phyloP scores from a whole-genome alignment of 2,888 invertebrate species.

The Microplitis deprimator region DNA sequence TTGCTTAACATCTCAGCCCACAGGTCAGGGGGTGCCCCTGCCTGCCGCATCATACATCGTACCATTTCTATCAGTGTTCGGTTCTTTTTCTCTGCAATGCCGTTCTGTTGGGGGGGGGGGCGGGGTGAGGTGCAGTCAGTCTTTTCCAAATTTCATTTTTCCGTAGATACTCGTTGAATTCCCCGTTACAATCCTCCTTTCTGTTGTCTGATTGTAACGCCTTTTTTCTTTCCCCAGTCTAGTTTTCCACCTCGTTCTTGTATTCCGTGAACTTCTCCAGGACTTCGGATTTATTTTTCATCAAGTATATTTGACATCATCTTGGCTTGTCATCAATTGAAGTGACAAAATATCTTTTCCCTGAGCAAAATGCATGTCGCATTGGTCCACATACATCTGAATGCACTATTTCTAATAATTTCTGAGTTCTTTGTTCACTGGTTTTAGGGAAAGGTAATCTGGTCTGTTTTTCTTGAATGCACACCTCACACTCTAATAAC shows the following conservation, averaged over 20 bases:
- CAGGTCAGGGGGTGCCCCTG: too few species aligned
- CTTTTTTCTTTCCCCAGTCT: constrained; percentile 27
- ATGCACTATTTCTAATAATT: too few species aligned
- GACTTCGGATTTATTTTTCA: constrained; percentile 2
- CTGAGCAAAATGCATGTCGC: too few species aligned
- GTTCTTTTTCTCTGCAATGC: constrained; percentile 25
- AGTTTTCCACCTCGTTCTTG: constrained; percentile 31
- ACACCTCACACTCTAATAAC: too few species aligned
- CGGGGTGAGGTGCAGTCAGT: constrained; percentile 6
- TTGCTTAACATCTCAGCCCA: too few species aligned
- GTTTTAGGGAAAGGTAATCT: too few species aligned
- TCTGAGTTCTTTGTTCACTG: too few species aligned
- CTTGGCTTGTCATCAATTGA: too few species aligned
- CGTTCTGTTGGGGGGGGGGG: constrained; percentile 8
- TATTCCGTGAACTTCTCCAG: constrained; percentile 8
- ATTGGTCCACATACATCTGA: too few species aligned
- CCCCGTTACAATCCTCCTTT: background rate
- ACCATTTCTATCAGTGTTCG: constrained; percentile 25
- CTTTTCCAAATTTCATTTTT: constrained; percentile 9
- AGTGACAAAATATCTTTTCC: too few species aligned
- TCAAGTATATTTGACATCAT: too few species aligned
- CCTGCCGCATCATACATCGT: constrained; percentile 6
- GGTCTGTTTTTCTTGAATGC: too few species aligned
- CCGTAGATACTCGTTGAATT: constrained; percentile 11
- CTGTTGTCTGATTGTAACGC: constrained; percentile 25